Base-by-base conservation (phyloP, 1,140 invertebrate species). In the Camponotus vicinus region DNA sequence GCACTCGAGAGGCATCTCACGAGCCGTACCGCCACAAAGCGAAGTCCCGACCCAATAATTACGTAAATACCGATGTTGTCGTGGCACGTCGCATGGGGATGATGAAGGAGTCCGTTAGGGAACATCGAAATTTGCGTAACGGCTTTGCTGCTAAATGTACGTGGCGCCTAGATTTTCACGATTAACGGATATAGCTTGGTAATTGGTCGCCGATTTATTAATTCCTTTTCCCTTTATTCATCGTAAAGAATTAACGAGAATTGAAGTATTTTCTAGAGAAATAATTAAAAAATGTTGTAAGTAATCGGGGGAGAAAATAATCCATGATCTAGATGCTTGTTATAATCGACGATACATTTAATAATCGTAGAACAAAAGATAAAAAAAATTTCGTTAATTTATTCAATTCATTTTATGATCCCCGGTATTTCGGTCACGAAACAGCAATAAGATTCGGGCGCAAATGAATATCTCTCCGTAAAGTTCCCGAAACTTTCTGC, bases 31-130 rank as follows among this genome's bases (percentile, higher is more conserved):
- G 79, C 49, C 40, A 69, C 49, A 88, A 87, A 88, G 86, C 73
- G 75, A 88, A 84, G 8, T 40, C 40, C 32, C 66, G 52, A 66
- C 75, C 87, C 84, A 86, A 91, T 88, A 90, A 91, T 91, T 91
- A 90, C 86, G 83, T 89, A 91, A 91, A 91, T 91, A 90, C 88
- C 83, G 63, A 70, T 27, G 70, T 61, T 69, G 80, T 71, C 86
- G 70, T 86, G 59, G 34, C 75, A 66, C n/a, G 45, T 87, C 64
- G 79, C 77, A 49, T 73, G 57, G 80, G 49, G 79, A 83, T 90
- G 86, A 89, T 88, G 71, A 61, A 85, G 40, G 59, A 55, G 3
- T 59, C 71, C 32, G 45, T 75, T 67, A 63, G 37, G 52, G 42
- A 18, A 66, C 61, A 55, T 21, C n/a, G 79, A 32, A 67, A 88